Base-by-base conservation (phyloP, 1,140 invertebrate genomes). In the Saccostrea echinata region DNA sequence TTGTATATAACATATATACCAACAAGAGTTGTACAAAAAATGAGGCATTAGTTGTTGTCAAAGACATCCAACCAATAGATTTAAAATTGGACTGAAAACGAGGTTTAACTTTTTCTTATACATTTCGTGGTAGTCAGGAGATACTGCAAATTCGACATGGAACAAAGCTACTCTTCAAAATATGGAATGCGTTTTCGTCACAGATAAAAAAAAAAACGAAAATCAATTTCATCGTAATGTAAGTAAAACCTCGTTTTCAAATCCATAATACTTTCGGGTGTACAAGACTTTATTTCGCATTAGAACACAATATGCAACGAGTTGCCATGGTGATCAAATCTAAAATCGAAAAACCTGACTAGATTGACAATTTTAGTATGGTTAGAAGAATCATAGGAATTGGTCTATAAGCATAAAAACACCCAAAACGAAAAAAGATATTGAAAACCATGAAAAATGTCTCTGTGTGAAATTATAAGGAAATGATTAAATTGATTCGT, bases 251-350 rank as follows among this genome's bases (percentile, higher is more conserved):
- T 76, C 68, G 68, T 76, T 76, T 76, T 76, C 68, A 76, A 30
- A 76, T 76, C 68, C 30, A 76, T 76, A 76, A 76, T 76, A 76
- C 68, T 76, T 76, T 76, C 68, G 27, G 68, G 68, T 76, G 68
- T 76, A 76, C 68, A 76, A 76, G 30, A 76, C 21, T 76, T 27
- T 76, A 30, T 76, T 35, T 27, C 68, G 68, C 30, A 76, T 76
- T 33, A 76, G 68, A 76, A 76, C 68, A 76, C 68, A 76, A 76
- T 76, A 76, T 76, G 68, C 68, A 76, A 76, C 16, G 68, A 76
- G 68, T 76, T 76, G 68, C 68, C 68, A 76, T 76, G 68, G 68
- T 76, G 68, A 76, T 76, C 68, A 76, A 76, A 76, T 76, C 68
- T 30, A 27, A 76, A 76, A 76, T 76, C 11, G 24, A 33, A 76